A percentile compares a stretch with the other conserved stretches of the same genome.
These are phyloP conservation scores for Macquaria ambigua DNA, from an alignment of 2,113 vertebrate genomes.

Conservation along the genomic window DNA sequence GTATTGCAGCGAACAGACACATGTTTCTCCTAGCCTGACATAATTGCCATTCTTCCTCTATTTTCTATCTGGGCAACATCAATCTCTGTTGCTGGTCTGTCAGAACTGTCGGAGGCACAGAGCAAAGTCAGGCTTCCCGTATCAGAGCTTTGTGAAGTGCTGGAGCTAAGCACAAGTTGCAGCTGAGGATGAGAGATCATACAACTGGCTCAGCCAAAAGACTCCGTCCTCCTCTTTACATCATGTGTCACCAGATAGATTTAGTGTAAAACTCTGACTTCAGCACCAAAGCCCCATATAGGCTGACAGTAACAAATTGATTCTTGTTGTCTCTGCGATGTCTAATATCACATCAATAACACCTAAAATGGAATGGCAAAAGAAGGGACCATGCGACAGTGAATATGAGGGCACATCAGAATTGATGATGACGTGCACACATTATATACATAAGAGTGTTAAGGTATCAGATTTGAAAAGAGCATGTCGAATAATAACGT, in stretches of 20 bases:
- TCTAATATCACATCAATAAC: slow-evolving; percentile 68
- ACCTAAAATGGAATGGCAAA: slow-evolving; percentile 44
- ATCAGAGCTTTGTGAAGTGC: slow-evolving; percentile 71
- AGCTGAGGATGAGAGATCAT: slow-evolving; percentile 76
- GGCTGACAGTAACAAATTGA: slow-evolving; percentile 74
- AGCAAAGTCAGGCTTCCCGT: slow-evolving; percentile 70
- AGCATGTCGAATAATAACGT: slow-evolving; percentile 31
- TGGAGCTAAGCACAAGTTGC: slow-evolving; percentile 72
- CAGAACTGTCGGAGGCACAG: slow-evolving; percentile 79
- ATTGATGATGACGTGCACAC: slow-evolving; percentile 51
- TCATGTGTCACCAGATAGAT: slow-evolving; percentile 71
- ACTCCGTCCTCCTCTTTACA: slow-evolving; percentile 67
- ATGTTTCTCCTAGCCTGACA: slow-evolving; percentile 85
- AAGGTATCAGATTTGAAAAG: slow-evolving; percentile 27
- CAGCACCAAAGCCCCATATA: slow-evolving; percentile 62
- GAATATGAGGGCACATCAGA: slow-evolving; percentile 37
- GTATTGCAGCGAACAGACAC: slow-evolving; percentile 79
- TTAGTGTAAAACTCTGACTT: slow-evolving; percentile 73
- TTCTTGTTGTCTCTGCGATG: slow-evolving; percentile 65
- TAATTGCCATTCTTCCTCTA: slow-evolving; percentile 87
- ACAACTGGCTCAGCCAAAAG: slow-evolving; percentile 71
- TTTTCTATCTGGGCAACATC: slow-evolving; percentile 86
- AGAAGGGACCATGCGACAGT: slow-evolving; percentile 19
- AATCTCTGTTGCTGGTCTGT: slow-evolving; percentile 85
- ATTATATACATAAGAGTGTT: slow-evolving; percentile 17